These are phyloP conservation scores for Timema cristinae DNA, from an alignment of 2,888 invertebrate species.

Conservation along the genomic window DNA sequence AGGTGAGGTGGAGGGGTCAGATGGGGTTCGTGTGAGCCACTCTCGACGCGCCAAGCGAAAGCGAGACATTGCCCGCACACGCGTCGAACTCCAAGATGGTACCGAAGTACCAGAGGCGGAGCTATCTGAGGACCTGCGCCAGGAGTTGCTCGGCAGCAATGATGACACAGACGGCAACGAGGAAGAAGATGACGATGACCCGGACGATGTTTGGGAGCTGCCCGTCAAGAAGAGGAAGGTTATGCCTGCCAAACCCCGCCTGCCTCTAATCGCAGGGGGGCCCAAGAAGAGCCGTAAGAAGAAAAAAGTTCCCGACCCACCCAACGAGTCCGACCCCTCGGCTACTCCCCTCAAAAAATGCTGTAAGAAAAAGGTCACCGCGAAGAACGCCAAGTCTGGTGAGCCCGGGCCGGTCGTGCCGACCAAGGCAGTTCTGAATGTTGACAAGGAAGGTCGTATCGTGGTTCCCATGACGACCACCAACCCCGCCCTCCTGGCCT, in stretches of 20 bases:
- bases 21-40: not conserved
- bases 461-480: not conserved
- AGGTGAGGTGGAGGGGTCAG: too few species aligned
- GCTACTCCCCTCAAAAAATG: too few species aligned
- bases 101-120: not conserved
- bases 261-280: too few species aligned
- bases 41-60: constrained; percentile 10
- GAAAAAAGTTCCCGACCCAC: too few species aligned
- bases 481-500: not conserved
- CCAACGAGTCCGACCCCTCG: too few species aligned
- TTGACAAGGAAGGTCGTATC: too few species aligned
- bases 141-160: not conserved
- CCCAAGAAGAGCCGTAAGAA: too few species aligned
- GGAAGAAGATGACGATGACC: constrained; percentile 10
- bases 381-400: too few species aligned
- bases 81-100: not conserved
- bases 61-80: not conserved
- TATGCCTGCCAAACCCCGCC: too few species aligned
- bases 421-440: not conserved
- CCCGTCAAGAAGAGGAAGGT: constrained; percentile 10
- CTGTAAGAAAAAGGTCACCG: too few species aligned
- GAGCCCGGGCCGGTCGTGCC: too few species aligned
- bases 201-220: constrained; percentile 11
- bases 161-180: not conserved
- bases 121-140: not conserved